Evolutionary conservation across 2,113 vertebrate genomes (phyloP).

Genomic region (Scomber colias): DNA sequence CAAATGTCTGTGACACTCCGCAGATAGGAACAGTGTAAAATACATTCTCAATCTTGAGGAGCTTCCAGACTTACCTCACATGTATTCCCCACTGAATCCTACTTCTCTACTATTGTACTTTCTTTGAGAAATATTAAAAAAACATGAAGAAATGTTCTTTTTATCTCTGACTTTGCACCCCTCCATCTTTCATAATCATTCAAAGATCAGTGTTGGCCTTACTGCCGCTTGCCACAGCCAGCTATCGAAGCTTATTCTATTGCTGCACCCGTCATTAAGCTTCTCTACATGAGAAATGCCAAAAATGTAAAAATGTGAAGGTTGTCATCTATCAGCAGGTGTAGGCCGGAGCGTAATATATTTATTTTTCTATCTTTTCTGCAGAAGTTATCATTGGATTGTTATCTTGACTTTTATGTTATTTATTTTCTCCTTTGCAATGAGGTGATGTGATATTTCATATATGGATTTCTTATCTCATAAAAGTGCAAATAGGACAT

Average conservation of each 20-base stretch:
- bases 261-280: conserved; percentile 34
- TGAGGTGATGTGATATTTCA: conserved; percentile 1
- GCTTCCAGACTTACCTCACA: conserved; percentile 20
- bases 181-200: conserved; percentile 35
- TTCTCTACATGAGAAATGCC: conserved; percentile 35
- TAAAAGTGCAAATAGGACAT: background rate
- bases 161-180: conserved; percentile 14
- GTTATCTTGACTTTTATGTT: conserved; percentile 14
- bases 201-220: conserved; percentile 29
- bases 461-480: conserved; percentile 19
- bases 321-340: conserved; percentile 53
- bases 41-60: background rate
- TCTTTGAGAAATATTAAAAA: conserved; percentile 11
- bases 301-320: conserved; percentile 39
- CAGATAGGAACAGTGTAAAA: conserved; percentile 4
- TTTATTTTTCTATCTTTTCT: conserved; percentile 3
- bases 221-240: conserved; percentile 8
- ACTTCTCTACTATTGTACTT: conserved; percentile 7
- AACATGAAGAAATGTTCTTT: conserved; percentile 11
- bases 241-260: conserved; percentile 31
- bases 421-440: conserved; percentile 8
- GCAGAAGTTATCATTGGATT: conserved; percentile 5
- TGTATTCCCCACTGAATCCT: conserved; percentile 28
- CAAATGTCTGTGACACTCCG: conserved; percentile 50
- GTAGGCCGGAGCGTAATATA: background rate